Evolutionary conservation across 2,113 vertebrate genomes (phyloP).

Genomic region (Isichthys henryi): DNA sequence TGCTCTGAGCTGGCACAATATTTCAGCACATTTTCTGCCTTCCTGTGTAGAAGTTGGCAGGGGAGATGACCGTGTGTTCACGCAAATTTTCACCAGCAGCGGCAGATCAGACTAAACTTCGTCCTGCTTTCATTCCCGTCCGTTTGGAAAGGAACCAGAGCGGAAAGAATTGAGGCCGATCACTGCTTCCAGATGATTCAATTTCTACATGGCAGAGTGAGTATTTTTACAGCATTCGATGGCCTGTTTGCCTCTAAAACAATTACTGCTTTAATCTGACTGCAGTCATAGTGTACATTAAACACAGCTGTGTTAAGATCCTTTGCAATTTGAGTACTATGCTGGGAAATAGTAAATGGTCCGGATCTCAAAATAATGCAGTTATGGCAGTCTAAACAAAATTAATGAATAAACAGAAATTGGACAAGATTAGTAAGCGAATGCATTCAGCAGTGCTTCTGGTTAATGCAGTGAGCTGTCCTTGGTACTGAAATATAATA

Average conservation of each 20-base stretch:
- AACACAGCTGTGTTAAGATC: neutral
- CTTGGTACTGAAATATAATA: slow-evolving; percentile 9
- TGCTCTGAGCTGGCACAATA: neutral
- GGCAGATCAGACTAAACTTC: neutral
- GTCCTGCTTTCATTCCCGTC: neutral
- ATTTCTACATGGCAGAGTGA: neutral
- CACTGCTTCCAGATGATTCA: neutral
- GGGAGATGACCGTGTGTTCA: neutral
- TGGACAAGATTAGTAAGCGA: neutral
- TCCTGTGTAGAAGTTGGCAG: neutral
- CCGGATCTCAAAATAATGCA: neutral
- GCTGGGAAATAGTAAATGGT: neutral
- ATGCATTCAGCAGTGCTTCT: neutral
- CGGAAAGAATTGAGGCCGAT: neutral
- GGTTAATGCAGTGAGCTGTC: neutral
- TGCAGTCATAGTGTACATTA: neutral
- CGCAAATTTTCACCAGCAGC: neutral
- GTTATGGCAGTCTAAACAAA: neutral
- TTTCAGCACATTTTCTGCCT: neutral
- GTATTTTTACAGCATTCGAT: neutral
- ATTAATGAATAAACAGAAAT: neutral
- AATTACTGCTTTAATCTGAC: neutral
- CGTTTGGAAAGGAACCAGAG: neutral
- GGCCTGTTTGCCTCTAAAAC: neutral
- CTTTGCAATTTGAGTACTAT: neutral